phyloP scores from a whole-genome alignment of 37 sponge, comb jelly and placozoan genomes.

The Dysidea cf. avara region DNA sequence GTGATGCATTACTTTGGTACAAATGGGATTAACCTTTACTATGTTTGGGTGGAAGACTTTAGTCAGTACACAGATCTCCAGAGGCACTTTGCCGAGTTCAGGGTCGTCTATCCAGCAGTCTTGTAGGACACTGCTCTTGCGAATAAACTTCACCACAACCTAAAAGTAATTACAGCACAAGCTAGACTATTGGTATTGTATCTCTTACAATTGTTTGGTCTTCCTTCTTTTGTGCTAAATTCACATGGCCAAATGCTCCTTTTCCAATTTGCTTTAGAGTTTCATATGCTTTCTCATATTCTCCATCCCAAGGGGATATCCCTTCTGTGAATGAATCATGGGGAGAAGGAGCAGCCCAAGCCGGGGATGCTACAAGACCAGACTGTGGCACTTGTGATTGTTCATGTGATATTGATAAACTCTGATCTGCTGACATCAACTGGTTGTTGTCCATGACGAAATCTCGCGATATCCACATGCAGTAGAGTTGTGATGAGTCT shows the following conservation, averaged over 20 bases:
- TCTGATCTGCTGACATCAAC: constrained; percentile 57
- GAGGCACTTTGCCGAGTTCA: constrained; percentile 71
- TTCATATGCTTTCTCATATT: constrained; percentile 60
- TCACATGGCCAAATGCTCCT: constrained; percentile 94
- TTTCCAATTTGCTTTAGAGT: constrained; percentile 73
- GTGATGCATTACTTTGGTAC: not conserved
- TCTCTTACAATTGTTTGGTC: constrained; percentile 23
- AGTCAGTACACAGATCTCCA: constrained; percentile 78
- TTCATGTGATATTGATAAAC: no score
- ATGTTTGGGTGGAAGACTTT: constrained; percentile 80
- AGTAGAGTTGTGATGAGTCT: constrained; percentile 43
- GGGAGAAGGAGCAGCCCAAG: not conserved
- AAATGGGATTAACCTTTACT: constrained; percentile 56
- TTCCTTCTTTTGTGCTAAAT: constrained; percentile 49
- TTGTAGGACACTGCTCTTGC: constrained; percentile 79
- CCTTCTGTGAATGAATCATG: not conserved
- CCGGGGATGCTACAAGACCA: not conserved
- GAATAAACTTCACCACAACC: constrained; percentile 92
- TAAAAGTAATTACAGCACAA: not conserved
- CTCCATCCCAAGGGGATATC: constrained; percentile 46
- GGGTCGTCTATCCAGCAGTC: constrained; percentile 84
- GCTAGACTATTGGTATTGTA: not conserved
- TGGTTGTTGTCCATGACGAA: no score
- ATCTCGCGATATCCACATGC: constrained; percentile 85
- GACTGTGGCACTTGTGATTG: not conserved